Conservation (phyloP, 2,797 vertebrate genomes). For the Hylomyscus alleni region DNA sequence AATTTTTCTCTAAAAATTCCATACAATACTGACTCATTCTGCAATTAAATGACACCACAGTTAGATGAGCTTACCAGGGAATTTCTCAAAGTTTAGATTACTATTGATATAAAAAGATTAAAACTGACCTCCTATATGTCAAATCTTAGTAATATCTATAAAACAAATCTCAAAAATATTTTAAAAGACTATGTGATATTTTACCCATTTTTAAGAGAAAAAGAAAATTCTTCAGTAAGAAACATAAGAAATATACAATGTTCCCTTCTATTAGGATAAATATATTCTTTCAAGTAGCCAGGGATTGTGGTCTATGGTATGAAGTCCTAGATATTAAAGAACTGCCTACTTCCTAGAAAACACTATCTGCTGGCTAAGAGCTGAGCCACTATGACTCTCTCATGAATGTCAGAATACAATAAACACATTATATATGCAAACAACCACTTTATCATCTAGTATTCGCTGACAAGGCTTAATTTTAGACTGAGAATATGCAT, state of each 20-base stretch:
- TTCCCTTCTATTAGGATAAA: slow-evolving; percentile 11
- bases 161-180: slow-evolving; percentile 53
- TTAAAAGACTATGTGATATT: background rate
- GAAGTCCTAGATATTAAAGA: slow-evolving; percentile 10
- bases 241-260: background rate
- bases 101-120: background rate
- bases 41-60: background rate
- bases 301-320: background rate
- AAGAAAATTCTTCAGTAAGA: background rate
- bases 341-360: background rate
- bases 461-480: slow-evolving; percentile 25
- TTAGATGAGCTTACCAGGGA: slow-evolving; percentile 47
- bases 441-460: slow-evolving; percentile 41
- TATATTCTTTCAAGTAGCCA: background rate
- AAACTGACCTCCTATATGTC: background rate
- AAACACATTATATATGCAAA: slow-evolving; percentile 20
- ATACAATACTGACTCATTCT: background rate
- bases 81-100: slow-evolving; percentile 32
- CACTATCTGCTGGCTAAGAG: background rate
- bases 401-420: slow-evolving; percentile 38
- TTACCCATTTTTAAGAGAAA: background rate
- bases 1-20: slow-evolving; percentile 22
- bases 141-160: background rate
- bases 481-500: slow-evolving; percentile 21
- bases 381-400: slow-evolving; percentile 30